A percentile compares a stretch with the other conserved stretches of the same genome.
Evolutionary conservation across 2,888 invertebrate species (phyloP).

Genomic region (Panopea generosa): DNA sequence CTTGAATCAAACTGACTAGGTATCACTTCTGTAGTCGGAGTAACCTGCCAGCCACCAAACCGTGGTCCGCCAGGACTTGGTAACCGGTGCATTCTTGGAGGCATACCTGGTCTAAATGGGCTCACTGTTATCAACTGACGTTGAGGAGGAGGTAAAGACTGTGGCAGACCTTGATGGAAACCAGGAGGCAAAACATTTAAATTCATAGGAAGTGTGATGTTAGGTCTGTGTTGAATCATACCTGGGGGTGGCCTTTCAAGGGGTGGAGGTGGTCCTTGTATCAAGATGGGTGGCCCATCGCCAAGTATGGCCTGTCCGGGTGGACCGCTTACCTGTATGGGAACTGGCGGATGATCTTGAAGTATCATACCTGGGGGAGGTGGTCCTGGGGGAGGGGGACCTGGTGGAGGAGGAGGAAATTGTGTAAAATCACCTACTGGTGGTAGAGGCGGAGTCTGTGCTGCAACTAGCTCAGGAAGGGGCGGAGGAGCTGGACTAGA

Average conservation of each 20-base stretch:
- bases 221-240: slow-evolving; percentile 39
- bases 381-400: slow-evolving; percentile 51
- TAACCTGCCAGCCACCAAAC: slow-evolving; percentile 46
- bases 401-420: slow-evolving; percentile 62
- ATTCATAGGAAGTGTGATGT: slow-evolving; percentile 48
- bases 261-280: slow-evolving; percentile 31
- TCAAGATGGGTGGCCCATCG: slow-evolving; percentile 43
- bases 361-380: slow-evolving; percentile 33
- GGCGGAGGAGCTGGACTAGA: slow-evolving; percentile 39
- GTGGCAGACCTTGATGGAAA: slow-evolving; percentile 62
- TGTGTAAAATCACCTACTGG: slow-evolving; percentile 34
- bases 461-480: slow-evolving; percentile 31
- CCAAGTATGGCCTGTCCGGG: slow-evolving; percentile 56
- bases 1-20: slow-evolving; percentile 41
- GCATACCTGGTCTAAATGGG: slow-evolving; percentile 61
- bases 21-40: slow-evolving; percentile 26
- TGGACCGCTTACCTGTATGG: slow-evolving; percentile 42
- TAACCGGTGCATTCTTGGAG: slow-evolving; percentile 35
- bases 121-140: slow-evolving; percentile 67
- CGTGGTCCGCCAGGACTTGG: slow-evolving; percentile 40
- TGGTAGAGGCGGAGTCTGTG: slow-evolving; percentile 50
- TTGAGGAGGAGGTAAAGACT: slow-evolving; percentile 65
- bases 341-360: slow-evolving; percentile 44
- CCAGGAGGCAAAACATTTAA: slow-evolving; percentile 61
- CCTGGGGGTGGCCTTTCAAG: slow-evolving; percentile 19